Evolutionary conservation across 1,140 invertebrate genomes (phyloP), one percentile per base, ranked within the genome.

Genomic region (Aphis craccivora): DNA sequence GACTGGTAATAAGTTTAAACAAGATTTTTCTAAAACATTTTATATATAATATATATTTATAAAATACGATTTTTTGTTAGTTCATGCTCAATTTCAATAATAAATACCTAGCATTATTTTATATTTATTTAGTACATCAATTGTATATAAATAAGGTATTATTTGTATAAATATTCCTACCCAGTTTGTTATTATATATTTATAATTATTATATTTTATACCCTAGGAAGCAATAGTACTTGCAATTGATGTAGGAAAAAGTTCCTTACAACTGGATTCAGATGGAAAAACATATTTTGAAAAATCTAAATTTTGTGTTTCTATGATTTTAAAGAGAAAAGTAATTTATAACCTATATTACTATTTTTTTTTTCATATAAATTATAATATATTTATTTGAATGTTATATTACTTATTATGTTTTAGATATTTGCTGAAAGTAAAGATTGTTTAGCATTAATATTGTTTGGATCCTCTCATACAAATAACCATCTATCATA

Each of bases 281-380:
- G 35, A 93, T 86, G 91, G 81, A 53, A 93, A 86, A 86, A 53
- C 22, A 7, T 93, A 43, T 93, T 86, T 93, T 84, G 81, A 86
- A 53, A 81, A 93, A 25, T 7, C 91, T 55, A 20, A 55, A 55
- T 37, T 20, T 51, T 86, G 91, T n/a, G 81, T 48, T 23, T 93
- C 91, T 40, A 93, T 86, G 81, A 40, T 93, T 53, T 20, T 93
- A 51, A 81, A 93, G 40, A 93, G 48, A 93, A 93, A 93, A 30
- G 91, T 93, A 35, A n/a, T 0, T 18, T 53, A 89, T 35, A 90
- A 30, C 9, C 2, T 67, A 90, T 90, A 37, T 60, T 67, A 43
- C 45, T 40, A 60, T 40, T 30, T 30, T 40, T 37, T 37, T 18
- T 40, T 67, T 30, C 53, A n/a, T n/a, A 88, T 88, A 51, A 45